Base-by-base conservation (phyloP, 1,140 invertebrate genomes). In the Dolichoris vasculosae region DNA sequence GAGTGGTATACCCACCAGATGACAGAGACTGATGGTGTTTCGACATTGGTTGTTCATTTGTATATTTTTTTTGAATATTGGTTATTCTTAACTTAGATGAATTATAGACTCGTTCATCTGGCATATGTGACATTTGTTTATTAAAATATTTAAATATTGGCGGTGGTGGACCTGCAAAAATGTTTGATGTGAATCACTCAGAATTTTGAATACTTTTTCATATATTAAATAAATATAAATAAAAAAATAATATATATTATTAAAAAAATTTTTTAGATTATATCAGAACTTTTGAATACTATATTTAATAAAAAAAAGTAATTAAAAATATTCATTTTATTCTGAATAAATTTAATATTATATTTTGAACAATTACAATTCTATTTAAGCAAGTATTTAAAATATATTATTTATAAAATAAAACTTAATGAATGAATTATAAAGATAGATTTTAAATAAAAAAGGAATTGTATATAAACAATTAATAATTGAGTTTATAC, bases 1-100 rank as follows among this genome's bases (percentile, higher is more conserved):
- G n/a, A n/a, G n/a, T n/a, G n/a, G n/a, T n/a, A 23, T 90, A 87
- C 46, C 87, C 89, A 0, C 83, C 86, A 46, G 90, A 89, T 1
- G 88, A 87, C 0, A 87, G 83, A 4, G 87, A 76, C 30, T 88
- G 88, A n/a, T 85, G 83, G 0, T 83, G 38, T n/a, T 79, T 55
- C 9, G 83, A 80, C 26, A 59, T 69, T 13, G 26, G n/a, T 30
- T 80, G 51, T 43, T 80, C 48, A 38, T 11, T 63, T 0, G n/a
- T 48, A 26, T 59, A 59, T 20, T 85, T 46, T 38, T 75, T 46
- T 46, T 40, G 64, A 63, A 30, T 35, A 82, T n/a, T 86, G 85
- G 35, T 82, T 67, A 26, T 76, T 76, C 81, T 80, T 35, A 84
- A 55, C 20, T 87, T 26, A n/a, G 38, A 4, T 11, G n/a, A 32